Evolutionary conservation across 1,140 invertebrate genomes (phyloP).

Genomic region (Phthorimaea operculella): DNA sequence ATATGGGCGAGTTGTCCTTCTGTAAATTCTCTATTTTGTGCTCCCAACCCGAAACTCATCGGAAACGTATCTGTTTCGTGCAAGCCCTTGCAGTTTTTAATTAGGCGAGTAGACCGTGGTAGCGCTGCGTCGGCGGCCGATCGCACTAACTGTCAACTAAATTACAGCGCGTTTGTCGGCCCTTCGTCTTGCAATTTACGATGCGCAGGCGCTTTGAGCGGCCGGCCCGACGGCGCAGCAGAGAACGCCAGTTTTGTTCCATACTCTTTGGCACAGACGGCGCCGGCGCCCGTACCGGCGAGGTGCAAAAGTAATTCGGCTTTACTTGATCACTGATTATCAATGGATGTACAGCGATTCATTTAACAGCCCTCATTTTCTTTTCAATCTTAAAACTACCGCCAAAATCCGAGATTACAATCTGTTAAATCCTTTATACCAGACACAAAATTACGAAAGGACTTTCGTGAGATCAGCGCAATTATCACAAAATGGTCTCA

Average conservation of each 20-base stretch:
- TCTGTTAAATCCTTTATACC: no score
- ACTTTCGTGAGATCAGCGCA: background rate
- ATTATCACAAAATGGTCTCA: background rate
- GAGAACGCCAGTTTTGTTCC: no score
- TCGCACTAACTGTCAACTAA: conserved; percentile 51
- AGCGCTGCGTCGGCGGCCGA: conserved; percentile 17
- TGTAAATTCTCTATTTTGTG: no score
- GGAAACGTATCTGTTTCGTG: background rate
- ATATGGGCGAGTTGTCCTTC: no score
- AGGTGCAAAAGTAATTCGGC: conserved; percentile 21
- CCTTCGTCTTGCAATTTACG: conserved; percentile 51
- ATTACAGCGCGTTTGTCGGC: conserved; percentile 50
- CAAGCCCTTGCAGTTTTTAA: background rate
- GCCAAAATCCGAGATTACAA: no score
- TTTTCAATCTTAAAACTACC: no score
- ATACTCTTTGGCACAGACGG: conserved; percentile 15
- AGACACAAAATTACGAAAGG: no score
- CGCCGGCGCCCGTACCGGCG: conserved; percentile 32
- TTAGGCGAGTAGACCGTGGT: background rate
- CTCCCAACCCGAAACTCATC: background rate
- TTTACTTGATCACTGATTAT: background rate
- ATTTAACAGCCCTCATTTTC: no score
- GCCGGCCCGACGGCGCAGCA: conserved; percentile 20
- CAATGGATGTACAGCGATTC: no score
- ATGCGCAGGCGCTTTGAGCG: conserved; percentile 35